Evolutionary conservation across 2,113 vertebrate species (phyloP), one percentile per base, ranked within the genome.

Genomic region (Thymallus thymallus): DNA sequence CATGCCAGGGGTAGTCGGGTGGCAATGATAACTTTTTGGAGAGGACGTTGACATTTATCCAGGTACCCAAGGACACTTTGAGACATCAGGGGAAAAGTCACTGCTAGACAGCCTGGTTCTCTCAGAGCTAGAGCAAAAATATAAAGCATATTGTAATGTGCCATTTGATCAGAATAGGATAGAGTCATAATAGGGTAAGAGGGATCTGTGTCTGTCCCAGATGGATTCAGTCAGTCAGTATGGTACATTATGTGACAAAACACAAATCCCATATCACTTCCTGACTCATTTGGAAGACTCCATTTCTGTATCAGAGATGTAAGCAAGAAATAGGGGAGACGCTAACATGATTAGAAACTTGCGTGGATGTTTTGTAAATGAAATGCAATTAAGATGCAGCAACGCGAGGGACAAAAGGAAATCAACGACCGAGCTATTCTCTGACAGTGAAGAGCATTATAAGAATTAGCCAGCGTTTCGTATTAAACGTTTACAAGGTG

Each of bases 401-500:
- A 0, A 75, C 23, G 68, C 29, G 60, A 22, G 60, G 66, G 45
- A 3, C 56, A 69, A 78, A 76, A 76, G 55, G 68, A 77, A 69
- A 76, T 73, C 41, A 62, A 60, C 76, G 66, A 78, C 73, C 24
- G 56, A n/a, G 72, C 63, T 62, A n/a, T 77, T 74, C 56, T 58
- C 69, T 83, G 85, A 80, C 75, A 78, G 81, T 2, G 66, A 78
- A 74, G 69, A 51, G 81, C 82, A 86, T 82, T 82, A 71, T 84
- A 83, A 83, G 87, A 85, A 83, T 86, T 79, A 78, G 74, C 68
- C 63, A 46, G 26, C 55, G 18, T 58, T 72, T 77, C 2, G 35
- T 64, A 69, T 82, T 82, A 87, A 87, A 84, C 79, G 81, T 84
- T 84, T 73, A 82, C 24, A 76, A 77, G 65, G 51, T 77, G 80